Base-by-base conservation (phyloP, 1,140 invertebrate species). In the Conopomorpha cramerella region DNA sequence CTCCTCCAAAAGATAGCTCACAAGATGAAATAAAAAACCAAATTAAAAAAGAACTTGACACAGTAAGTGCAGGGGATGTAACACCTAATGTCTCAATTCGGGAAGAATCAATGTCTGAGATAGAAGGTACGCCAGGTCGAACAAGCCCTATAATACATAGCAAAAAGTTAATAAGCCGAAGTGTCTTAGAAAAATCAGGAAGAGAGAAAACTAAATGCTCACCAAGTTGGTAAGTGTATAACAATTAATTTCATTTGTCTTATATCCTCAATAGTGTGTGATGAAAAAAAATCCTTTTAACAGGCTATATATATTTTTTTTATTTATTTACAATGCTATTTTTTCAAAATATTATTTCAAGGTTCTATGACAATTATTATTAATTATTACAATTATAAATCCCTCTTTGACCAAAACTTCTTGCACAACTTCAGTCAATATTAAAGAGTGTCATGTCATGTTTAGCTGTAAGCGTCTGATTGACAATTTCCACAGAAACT, bases 141-240 rank as follows among this genome's bases (percentile, higher is more conserved):
- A 56, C 35, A 4, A 74, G 70, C 38, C 70, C 70, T 12, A 65
- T 74, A 36, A 62, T 74, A 40, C 46, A 46, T 10, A 49, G 43
- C n/a, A 68, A 53, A 35, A 68, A 62, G 30, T 8, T 47, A 3
- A 57, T 41, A 13, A 51, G 14, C 10, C 19, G 19, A 4, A 39
- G 13, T 26, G 37, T 31, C 10, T 15, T 14, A 15, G 33, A 41
- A 12, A 46, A 41, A 2, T 43, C 51, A 10, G 43, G 37, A n/a
- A 51, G 51, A 35, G 64, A 66, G 17, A 72, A 72, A 27, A 68
- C 63, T 27, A 71, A 71, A 45, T 65, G 62, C 40, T 52, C 66
- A 0, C 49, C 55, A 13, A 45, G 36, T 33, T 70, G 68, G 65
- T 68, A 43, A 56, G 46, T 14, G 15, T n/a, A n/a, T n/a, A n/a